Percentiles rank a stretch among this genome's conserved stretches.
These are phyloP conservation scores for Pentalonia nigronervosa DNA, from an alignment of 1,140 invertebrate species.

Conservation along the genomic window DNA sequence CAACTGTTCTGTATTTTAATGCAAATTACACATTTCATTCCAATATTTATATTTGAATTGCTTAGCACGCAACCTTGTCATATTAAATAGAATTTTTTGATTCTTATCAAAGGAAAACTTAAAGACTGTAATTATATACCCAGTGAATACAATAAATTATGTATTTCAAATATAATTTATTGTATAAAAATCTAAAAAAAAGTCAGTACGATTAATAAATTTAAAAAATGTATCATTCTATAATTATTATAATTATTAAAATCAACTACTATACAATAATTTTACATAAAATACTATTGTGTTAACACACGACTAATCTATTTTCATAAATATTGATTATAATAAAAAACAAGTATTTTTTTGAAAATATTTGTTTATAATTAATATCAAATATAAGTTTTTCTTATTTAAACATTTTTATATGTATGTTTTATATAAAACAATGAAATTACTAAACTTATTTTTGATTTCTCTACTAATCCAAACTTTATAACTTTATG, in stretches of 20 bases:
- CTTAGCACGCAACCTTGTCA: neutral
- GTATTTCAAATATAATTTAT: neutral
- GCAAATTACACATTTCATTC: neutral
- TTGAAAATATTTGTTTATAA: too few species aligned
- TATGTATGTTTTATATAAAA: too few species aligned
- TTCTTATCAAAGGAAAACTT: neutral
- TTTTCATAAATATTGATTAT: too few species aligned
- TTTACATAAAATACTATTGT: neutral
- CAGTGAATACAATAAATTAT: neutral
- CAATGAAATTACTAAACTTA: too few species aligned
- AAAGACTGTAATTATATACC: conserved; percentile 6
- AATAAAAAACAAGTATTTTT: too few species aligned
- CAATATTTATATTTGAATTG: neutral
- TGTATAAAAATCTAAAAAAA: neutral
- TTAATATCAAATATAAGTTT: too few species aligned
- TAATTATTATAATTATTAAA: neutral
- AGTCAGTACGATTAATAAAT: neutral
- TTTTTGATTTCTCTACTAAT: too few species aligned
- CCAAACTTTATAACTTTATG: too few species aligned
- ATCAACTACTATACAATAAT: too few species aligned
- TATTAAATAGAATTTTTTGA: neutral
- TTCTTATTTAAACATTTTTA: too few species aligned
- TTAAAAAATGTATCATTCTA: neutral
- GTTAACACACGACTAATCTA: too few species aligned
- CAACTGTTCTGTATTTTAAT: neutral